Evolutionary conservation across 2,888 invertebrate species (phyloP).

Genomic region (Metacarcinus magister): DNA sequence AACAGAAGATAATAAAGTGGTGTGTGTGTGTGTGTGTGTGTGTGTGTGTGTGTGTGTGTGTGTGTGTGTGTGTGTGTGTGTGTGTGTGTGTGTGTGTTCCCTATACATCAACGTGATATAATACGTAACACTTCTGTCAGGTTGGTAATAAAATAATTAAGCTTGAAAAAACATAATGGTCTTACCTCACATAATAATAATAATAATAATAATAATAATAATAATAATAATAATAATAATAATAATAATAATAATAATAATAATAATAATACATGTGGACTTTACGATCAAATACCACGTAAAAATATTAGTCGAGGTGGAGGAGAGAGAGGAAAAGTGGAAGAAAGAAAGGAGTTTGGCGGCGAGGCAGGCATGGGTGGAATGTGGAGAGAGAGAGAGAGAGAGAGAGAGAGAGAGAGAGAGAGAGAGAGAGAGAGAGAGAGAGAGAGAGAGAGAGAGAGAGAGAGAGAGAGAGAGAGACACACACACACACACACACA

Average conservation of each 20-base stretch:
- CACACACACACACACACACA: not conserved
- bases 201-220: not conserved
- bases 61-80: not conserved
- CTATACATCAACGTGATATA: not conserved
- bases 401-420: conserved; percentile 70
- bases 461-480: not conserved
- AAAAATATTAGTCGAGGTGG: not conserved
- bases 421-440: conserved; percentile 68
- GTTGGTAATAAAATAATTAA: not conserved
- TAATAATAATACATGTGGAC: not conserved
- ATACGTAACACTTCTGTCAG: not conserved
- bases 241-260: conserved; percentile 26
- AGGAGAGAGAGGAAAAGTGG: not conserved
- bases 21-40: not conserved
- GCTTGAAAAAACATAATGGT: no score
- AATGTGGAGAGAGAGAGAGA: conserved; percentile 22
- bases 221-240: not conserved
- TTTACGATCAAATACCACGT: not conserved
- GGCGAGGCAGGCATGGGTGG: not conserved
- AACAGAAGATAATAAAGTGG: not conserved
- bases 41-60: not conserved
- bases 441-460: conserved; percentile 55
- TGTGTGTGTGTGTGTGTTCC: conserved; percentile 51
- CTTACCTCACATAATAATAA: not conserved
- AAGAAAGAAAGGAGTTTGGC: conserved; percentile 59